Base-by-base conservation (phyloP, 2,888 invertebrate genomes). In the Hirtodrosophila confusa region DNA sequence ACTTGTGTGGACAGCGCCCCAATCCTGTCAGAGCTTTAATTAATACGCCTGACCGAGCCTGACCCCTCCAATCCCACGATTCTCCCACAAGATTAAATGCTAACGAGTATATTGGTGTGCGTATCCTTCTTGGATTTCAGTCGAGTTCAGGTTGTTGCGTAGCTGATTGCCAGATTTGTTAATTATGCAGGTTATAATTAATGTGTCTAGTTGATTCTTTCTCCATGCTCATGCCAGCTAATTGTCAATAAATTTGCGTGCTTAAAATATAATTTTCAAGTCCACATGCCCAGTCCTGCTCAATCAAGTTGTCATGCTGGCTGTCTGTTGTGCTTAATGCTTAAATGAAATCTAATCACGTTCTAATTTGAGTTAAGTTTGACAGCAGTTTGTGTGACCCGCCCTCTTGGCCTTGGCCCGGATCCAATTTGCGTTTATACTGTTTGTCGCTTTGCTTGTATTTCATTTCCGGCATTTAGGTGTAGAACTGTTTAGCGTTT, bases 311-410 rank as follows among this genome's bases (percentile, higher is more conserved):
- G 76, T 82, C 86, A 69, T 75, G 72, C 79, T 83, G 79, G 48
- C 83, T 82, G 82, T 87, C 82, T 82, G 79, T 73, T 85, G 63
- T 53, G 83, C 69, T 84, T 71, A 85, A 82, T 75, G 86, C 83
- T 67, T 80, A 80, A 83, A 88, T 86, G 80, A 88, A 83, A 83
- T 86, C 86, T 86, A 83, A 83, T 83, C 83, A 83, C 80, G 86
- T 88, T 80, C 88, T 88, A 86, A 86, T 83, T 84, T 88, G 78
- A 60, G 86, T 76, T 86, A 69, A 76, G 71, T 80, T 64, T 86
- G 84, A 88, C 88, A 69, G 88, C 73, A 63, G 82, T 45, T 82
- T 70, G 58, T 65, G 58, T 44, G 56, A 54, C 41, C 55, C 29
- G 39, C 23, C 41, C 29, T 9, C 12, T 47, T 60, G 47, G 17